Base-by-base conservation (phyloP, 2,888 invertebrate species). In the Aphelenchoides bicaudatus region DNA sequence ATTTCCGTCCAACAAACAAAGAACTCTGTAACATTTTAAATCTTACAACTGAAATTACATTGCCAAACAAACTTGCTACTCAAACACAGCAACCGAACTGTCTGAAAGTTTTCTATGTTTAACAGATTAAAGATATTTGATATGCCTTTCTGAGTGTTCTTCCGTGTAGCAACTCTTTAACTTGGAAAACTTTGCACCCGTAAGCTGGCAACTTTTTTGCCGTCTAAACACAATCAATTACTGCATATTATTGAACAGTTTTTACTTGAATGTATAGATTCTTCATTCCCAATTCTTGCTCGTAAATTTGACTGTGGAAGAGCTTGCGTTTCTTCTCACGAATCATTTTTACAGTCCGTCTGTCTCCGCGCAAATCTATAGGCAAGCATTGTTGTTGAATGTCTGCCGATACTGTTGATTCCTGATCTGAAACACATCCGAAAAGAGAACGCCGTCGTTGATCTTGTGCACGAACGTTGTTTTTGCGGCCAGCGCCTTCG, bases 271-370 rank as follows among this genome's bases (percentile, higher is more conserved):
- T 82, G 78, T 86, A 86, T 39, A 85, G 80, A 69, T 84, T 84
- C 76, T 86, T 86, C 72, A 86, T 80, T 62, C 84, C 85, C 3
- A 84, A 75, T 70, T 86, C 86, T 51, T 83, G 84, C 72, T 86
- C 86, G 72, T 85, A 86, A 39, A 85, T 83, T 6, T 84, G 83
- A 1, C 85, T 84, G 73, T 86, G 86, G 79, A 85, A 85, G 31
- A 86, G 77, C 73, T 85, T 85, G 61, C 85, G 81, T 74, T 85
- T 85, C 66, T 85, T 84, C 63, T 86, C 86, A 82, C 85, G 84
- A 63, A 86, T 84, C 23, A 85, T 80, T 63, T 84, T 83, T 43
- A 83, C 81, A 70, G 85, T 84, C 65, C 84, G 83, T 67, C 84
- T 83, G 52, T 84, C 83, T 23, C 83, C 81, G 47, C 83, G 81